Base-by-base conservation (phyloP, 2,888 invertebrate species). In the Beris morrisii region DNA sequence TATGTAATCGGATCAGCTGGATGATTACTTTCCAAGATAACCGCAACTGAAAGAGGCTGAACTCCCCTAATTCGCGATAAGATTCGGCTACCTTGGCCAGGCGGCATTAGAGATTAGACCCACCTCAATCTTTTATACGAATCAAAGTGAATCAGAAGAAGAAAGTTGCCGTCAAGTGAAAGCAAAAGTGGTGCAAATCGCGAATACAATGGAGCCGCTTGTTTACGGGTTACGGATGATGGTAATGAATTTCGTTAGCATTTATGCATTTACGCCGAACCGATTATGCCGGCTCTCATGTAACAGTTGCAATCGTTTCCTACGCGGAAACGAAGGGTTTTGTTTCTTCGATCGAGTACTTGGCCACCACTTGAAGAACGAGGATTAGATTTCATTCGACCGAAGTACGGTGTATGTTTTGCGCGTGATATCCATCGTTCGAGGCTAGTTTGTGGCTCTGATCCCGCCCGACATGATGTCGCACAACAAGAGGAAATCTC, bases 331-430 rank as follows among this genome's bases (percentile, higher is more conserved):
- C 5, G 31, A 6, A 53, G 53, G 31, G 22, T 53, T 7, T n/a
- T 28, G 28, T 15, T 50, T 15, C 50, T 50, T 53, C 53, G 9
- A 38, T 38, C 38, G 38, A 38, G 38, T 38, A 38, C 38, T 38
- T 38, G 7, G 38, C 38, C 38, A 38, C 1, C 38, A 38, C 38
- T 38, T 38, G 38, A 38, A 38, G 38, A 5, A 9, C 38, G 2
- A 3, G 38, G 53, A 53, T 53, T 53, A 30, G 30, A n/a, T 53
- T 53, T 53, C 53, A 53, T 53, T 53, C 30, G 53, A 53, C 53
- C 53, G 30, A 30, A 30, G 30, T 53, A 9, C 38, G 38, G 38
- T 53, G 31, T 11, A 53, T 53, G 53, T 31, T 7, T 30, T 53
- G 53, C 31, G 7, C n/a, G 30, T 52, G 28, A 30, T 53, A 53